phyloP scores from a whole-genome alignment of 2,888 invertebrate genomes.

The Anthophora plumipes region DNA sequence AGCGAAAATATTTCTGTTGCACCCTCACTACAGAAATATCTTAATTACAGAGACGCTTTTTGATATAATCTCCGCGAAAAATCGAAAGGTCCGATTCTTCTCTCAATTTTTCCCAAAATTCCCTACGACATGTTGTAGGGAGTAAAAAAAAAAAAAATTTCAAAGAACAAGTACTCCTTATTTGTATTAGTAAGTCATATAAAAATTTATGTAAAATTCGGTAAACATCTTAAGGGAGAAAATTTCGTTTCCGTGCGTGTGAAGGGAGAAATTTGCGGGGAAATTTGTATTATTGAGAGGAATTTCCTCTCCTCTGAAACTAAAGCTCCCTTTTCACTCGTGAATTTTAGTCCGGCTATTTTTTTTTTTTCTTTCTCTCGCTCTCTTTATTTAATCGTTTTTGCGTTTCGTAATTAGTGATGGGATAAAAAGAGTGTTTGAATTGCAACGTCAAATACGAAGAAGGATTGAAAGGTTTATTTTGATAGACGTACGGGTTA shows the following conservation, averaged over 20 bases:
- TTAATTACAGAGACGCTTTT: background rate
- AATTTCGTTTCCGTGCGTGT: background rate
- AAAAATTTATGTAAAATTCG: too few species aligned
- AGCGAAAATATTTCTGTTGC: constrained; percentile 24
- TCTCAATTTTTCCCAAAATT: too few species aligned
- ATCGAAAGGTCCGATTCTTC: too few species aligned
- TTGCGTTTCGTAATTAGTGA: background rate
- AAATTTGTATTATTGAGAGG: constrained; percentile 29
- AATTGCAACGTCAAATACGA: background rate
- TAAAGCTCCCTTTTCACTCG: background rate
- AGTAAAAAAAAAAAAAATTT: too few species aligned
- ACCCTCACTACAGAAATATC: background rate
- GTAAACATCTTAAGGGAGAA: too few species aligned
- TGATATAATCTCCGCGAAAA: background rate
- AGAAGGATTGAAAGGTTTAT: background rate
- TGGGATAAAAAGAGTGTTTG: background rate
- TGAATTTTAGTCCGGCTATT: background rate
- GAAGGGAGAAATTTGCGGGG: constrained; percentile 12
- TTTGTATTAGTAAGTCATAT: too few species aligned
- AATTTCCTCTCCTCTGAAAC: background rate
- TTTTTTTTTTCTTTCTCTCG: too few species aligned
- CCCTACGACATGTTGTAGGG: too few species aligned
- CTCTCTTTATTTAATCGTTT: background rate
- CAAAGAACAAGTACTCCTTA: too few species aligned
- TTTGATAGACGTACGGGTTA: background rate